Percentiles rank a stretch among this genome's conserved stretches.
These are phyloP conservation scores for Bombyx mandarina DNA, from an alignment of 1,140 invertebrate species.

Conservation along the genomic window DNA sequence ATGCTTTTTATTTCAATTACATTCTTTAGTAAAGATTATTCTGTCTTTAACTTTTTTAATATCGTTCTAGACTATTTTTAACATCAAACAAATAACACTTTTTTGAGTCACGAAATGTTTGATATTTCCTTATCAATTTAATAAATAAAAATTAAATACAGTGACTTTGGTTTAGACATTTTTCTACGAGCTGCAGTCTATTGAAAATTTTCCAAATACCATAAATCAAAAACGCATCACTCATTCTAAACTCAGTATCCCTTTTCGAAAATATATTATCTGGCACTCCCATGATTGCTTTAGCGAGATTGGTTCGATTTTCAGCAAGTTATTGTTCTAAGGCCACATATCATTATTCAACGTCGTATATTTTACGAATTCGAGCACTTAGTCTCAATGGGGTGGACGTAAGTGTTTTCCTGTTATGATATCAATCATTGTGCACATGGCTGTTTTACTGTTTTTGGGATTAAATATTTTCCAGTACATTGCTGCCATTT, in stretches of 20 bases:
- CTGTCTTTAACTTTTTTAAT: too few relatives aligned
- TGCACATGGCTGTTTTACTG: too few relatives aligned
- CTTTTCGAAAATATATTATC: slow-evolving; percentile 32
- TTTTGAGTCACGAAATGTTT: neutral
- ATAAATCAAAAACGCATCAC: neutral
- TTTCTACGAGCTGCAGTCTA: too few relatives aligned
- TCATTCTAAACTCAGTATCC: slow-evolving; percentile 2
- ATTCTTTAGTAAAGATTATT: too few relatives aligned
- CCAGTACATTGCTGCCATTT: too few relatives aligned
- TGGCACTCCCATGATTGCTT: slow-evolving; percentile 24
- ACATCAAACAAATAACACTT: neutral
- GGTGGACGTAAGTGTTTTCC: slow-evolving; percentile 48
- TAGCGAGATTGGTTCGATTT: slow-evolving; percentile 56
- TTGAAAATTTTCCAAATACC: neutral
- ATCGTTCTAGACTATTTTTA: neutral
- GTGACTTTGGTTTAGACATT: too few relatives aligned
- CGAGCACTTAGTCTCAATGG: slow-evolving; percentile 40
- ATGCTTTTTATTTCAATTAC: too few relatives aligned
- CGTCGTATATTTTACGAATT: slow-evolving; percentile 53
- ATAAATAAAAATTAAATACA: too few relatives aligned
- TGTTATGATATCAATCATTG: slow-evolving; percentile 21
- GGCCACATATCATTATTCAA: slow-evolving; percentile 58
- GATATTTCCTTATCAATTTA: too few relatives aligned
- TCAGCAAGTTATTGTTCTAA: slow-evolving; percentile 60
- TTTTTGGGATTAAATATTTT: too few relatives aligned